These are phyloP conservation scores for Hyla sarda DNA, from an alignment of 2,113 vertebrate genomes.

Conservation along the genomic window DNA sequence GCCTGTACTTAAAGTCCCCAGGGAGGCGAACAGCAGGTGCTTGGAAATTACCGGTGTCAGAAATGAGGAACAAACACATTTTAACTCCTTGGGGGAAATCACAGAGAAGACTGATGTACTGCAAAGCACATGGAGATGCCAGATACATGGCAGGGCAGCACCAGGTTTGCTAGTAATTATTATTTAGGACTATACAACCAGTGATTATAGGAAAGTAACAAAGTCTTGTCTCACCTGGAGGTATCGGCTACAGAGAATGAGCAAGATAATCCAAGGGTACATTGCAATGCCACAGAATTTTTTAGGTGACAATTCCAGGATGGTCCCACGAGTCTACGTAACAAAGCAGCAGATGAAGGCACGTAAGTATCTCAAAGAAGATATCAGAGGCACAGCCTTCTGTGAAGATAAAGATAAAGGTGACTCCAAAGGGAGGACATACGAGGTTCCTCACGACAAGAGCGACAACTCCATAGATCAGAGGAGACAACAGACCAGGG, in stretches of 20 bases:
- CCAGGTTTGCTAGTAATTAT: not conserved
- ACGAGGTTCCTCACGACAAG: not conserved
- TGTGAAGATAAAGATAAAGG: not conserved
- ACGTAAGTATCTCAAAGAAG: not conserved
- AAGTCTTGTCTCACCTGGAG: conserved; percentile 30
- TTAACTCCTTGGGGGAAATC: not conserved
- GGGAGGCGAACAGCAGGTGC: conserved; percentile 17
- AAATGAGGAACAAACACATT: conserved; percentile 31
- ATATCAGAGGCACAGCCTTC: not conserved
- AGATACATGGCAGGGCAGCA: not conserved
- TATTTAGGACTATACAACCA: not conserved
- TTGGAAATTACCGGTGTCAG: conserved; percentile 14
- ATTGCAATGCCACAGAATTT: not conserved
- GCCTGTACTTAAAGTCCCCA: not conserved
- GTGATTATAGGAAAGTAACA: not conserved
- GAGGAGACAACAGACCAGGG: no score
- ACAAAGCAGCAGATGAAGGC: not conserved
- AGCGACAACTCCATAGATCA: not conserved
- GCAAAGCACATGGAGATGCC: not conserved
- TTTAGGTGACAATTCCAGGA: not conserved
- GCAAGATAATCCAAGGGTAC: not conserved
- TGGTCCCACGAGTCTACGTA: not conserved
- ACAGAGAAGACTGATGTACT: not conserved
- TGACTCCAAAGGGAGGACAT: not conserved
- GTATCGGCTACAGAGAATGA: conserved; percentile 1